A percentile compares a stretch with the other conserved stretches of the same genome.
phyloP scores from a whole-genome alignment of 2,113 vertebrate genomes.

The Pluvialis apricaria region DNA sequence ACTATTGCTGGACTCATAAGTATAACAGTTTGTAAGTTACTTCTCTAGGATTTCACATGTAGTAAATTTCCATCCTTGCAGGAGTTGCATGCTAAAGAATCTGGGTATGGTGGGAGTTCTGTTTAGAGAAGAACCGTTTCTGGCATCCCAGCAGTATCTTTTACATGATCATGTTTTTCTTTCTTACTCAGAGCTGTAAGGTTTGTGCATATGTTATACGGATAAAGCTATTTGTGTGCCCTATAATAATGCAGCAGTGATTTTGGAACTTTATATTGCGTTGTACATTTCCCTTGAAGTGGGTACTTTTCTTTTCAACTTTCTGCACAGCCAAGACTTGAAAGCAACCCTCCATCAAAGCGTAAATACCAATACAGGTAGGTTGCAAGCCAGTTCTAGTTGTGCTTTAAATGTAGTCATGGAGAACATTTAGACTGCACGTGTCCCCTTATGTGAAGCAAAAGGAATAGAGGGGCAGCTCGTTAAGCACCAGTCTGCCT shows the following conservation, averaged over 20 bases:
- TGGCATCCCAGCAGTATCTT: neutral
- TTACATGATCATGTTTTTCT: neutral
- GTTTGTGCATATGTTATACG: neutral
- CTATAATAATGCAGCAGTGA: neutral
- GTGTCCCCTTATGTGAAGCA: neutral
- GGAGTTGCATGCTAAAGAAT: neutral
- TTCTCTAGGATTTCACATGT: neutral
- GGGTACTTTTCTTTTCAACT: neutral
- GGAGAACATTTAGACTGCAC: neutral
- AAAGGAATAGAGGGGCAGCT: neutral
- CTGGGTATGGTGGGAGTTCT: fast-evolving
- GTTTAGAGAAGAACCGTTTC: neutral
- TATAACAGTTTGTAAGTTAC: neutral
- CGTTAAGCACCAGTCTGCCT: neutral
- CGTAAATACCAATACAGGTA: neutral
- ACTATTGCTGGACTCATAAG: neutral
- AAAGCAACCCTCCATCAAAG: neutral
- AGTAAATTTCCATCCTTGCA: neutral
- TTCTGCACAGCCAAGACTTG: neutral
- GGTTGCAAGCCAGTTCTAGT: neutral
- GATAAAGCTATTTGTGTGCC: neutral
- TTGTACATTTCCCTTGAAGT: neutral
- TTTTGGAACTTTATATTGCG: neutral
- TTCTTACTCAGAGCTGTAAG: neutral
- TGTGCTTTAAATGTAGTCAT: neutral